Evolutionary conservation across 1,140 invertebrate species (phyloP), one percentile per base, ranked within the genome.

Genomic region (Listronotus oregonensis): DNA sequence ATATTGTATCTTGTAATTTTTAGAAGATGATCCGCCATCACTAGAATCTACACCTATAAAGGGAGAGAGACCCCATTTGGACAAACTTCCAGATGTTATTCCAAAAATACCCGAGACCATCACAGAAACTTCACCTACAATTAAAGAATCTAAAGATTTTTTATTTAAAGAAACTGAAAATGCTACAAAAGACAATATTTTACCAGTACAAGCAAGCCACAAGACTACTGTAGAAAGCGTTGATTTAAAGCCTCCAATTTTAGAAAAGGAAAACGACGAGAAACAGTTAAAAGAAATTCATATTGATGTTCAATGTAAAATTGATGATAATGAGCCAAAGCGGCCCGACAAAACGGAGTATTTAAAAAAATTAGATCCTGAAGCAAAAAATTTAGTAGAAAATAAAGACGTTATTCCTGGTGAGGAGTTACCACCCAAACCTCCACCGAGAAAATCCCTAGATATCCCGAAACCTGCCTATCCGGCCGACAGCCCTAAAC

Each of bases 361-460:
- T 12, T 14, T 49, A 15, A 42, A 15, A n/a, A 34, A n/a, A 61
- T 1, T 42, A 5, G 39, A 31, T 47, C 3, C 17, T 49, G 17
- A 34, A 42, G 40, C 37, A 47, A 51, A 50, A 66, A 65, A 46
- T 50, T 56, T 21, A 72, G 49, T 49, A 43, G 55, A 57, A 63
- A 37, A 64, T 44, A 57, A 12, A 32, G 34, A 40, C 17, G 31
- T 17, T 14, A 31, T 68, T 50, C 51, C 14, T 12, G 39, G 34
- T 34, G 18, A 52, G 17, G 78, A 80, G 62, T 70, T 79, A 27
- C 78, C 79, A 17, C 79, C 79, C 7, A 79, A 80, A 71, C 79
- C 79, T 12, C 79, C 79, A 64, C 79, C 79, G 17, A 69, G 79
- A 64, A 78, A 77, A 40, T 67, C 69, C 6, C 43, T 68, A 10